Conservation (phyloP, 1,140 invertebrate genomes). For the Aphelinus certus region DNA sequence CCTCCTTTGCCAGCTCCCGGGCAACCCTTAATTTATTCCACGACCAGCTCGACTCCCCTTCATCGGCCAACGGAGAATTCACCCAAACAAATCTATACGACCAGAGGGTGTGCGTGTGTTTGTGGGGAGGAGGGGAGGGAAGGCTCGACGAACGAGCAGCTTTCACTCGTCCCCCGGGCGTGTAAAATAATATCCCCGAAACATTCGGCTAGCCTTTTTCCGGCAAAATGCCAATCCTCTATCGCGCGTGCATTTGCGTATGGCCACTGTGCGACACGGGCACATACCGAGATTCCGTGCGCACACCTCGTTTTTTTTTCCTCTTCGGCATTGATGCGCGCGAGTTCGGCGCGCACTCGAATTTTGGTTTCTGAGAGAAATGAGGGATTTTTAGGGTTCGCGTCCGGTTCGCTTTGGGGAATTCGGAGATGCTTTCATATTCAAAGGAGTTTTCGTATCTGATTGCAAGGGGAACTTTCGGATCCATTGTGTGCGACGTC, state of each 20-base stretch:
- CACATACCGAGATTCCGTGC: not conserved
- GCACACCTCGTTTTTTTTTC: not conserved
- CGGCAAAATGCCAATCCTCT: constrained; percentile 44
- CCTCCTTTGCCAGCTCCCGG: constrained; percentile 23
- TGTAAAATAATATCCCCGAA: constrained; percentile 59
- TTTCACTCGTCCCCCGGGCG: constrained; percentile 45
- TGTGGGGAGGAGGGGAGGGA: too few relatives aligned
- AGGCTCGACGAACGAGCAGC: constrained; percentile 4
- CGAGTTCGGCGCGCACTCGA: not conserved
- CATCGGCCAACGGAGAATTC: constrained; percentile 35
- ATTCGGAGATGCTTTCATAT: too few relatives aligned
- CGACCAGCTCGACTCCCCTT: constrained; percentile 40
- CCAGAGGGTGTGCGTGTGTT: not conserved
- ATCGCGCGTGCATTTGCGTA: too few relatives aligned
- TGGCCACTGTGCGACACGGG: too few relatives aligned
- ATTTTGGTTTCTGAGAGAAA: too few relatives aligned
- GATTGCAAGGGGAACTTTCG: too few relatives aligned
- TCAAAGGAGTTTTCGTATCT: too few relatives aligned
- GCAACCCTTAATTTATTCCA: constrained; percentile 55
- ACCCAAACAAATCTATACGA: constrained; percentile 27
- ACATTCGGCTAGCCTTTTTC: constrained; percentile 44
- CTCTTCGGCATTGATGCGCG: not conserved
- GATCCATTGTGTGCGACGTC: too few relatives aligned
- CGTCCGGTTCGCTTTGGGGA: too few relatives aligned
- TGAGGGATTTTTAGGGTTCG: too few relatives aligned